Conservation (phyloP, 2,113 vertebrate species). For the Rhinoderma darwinii region DNA sequence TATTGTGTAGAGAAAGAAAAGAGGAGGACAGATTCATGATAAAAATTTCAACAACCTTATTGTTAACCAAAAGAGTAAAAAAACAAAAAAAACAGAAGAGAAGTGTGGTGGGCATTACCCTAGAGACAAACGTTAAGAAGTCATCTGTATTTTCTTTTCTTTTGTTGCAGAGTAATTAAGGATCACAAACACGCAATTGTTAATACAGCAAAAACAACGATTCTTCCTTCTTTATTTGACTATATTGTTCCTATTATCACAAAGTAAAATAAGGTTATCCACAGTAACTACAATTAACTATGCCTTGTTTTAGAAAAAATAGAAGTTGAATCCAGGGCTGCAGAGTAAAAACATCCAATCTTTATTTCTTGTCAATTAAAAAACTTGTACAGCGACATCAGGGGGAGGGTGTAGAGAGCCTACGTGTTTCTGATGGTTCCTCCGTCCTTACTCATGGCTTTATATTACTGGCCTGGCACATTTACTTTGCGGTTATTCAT, state of each 20-base stretch:
- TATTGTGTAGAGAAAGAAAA: slow-evolving; percentile 74
- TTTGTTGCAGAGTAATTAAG: slow-evolving; percentile 13
- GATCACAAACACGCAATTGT: not conserved
- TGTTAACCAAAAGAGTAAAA: slow-evolving; percentile 67
- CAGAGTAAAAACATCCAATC: no score
- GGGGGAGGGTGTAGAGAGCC: no score
- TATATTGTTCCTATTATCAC: not conserved
- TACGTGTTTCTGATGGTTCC: no score
- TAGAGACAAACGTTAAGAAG: slow-evolving; percentile 9
- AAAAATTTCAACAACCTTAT: slow-evolving; percentile 72
- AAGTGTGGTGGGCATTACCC: slow-evolving; percentile 19
- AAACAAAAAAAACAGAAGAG: slow-evolving; percentile 74
- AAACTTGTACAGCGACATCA: no score
- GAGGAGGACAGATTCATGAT: slow-evolving; percentile 70
- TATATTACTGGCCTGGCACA: no score
- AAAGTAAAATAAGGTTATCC: not conserved
- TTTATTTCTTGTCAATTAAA: no score
- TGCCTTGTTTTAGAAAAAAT: no score
- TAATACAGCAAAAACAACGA: not conserved
- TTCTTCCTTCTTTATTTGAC: not conserved
- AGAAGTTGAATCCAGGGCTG: no score
- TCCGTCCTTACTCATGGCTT: no score
- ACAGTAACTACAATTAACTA: not conserved
- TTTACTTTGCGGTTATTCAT: no score
- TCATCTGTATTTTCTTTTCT: not conserved